Evolutionary conservation across 2,888 invertebrate genomes (phyloP), one percentile per base, ranked within the genome.

Genomic region (Xanthorhoe spadicearia): DNA sequence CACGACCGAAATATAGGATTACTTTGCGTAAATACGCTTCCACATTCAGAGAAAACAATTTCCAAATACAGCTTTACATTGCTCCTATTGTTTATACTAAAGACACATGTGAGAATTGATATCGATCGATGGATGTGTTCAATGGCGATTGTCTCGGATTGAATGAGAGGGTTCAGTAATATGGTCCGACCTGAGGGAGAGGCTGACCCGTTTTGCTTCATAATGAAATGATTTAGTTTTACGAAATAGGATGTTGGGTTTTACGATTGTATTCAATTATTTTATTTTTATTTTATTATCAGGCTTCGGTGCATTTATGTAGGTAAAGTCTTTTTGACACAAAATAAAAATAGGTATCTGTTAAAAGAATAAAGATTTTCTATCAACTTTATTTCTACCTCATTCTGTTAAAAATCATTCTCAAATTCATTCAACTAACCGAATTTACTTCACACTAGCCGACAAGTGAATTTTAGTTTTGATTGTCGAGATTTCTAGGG

Each of bases 31-130:
- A 70, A 69, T 57, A 63, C 51, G 67, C 69, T 71, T 67, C 61
- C 70, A 71, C 65, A 59, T 67, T 56, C 52, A 55, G 61, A 64
- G 60, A 56, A 74, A 74, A 70, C 80, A 80, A 83, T 84, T 80
- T 77, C 71, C 59, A 61, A 70, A 64, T 60, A 60, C 19, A 78
- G 75, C 68, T 74, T 77, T 78, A 75, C 78, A 82, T 78, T 77
- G 79, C 81, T 76, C 75, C 75, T 81, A 83, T 81, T 80, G 80
- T 81, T 81, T 83, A 77, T 78, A 75, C 73, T 72, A 73, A 73
- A 71, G 71, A 72, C 77, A 74, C 77, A 70, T 72, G 72, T 68
- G 78, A 75, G 77, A 75, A 79, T 77, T 75, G 80, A 79, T 81
- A 82, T 76, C 72, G 74, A 72, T 79, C 83, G 71, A 83, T 84